Evolutionary conservation across 2,888 invertebrate genomes (phyloP), one percentile per base, ranked within the genome.

Genomic region (Acronicta aceris): DNA sequence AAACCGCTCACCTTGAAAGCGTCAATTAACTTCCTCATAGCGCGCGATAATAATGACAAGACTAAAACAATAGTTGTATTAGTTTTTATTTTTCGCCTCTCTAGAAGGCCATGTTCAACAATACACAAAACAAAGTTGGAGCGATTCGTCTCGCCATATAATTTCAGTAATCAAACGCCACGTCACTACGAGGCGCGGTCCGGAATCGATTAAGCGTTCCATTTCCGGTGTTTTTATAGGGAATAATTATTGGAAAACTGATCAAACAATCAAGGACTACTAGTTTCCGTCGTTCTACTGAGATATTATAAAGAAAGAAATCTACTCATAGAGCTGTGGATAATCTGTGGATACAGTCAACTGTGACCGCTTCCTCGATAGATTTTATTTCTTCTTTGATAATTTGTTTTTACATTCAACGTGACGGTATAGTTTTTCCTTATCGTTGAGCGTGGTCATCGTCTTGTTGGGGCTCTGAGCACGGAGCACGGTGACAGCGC

Each of bases 31-130:
- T 93, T 94, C 94, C 94, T 93, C 83, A 78, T 89, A 81, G 85
- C 73, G 78, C 79, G 78, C 83, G 89, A 90, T 91, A 87, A 92
- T 93, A 91, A 91, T 90, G 92, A 89, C 91, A 89, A 85, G 84
- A 87, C 88, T 94, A 91, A 94, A 90, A 94, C 94, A 94, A 94
- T 94, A 91, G 88, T 89, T 86, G 88, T 91, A 92, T 93, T 91
- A 91, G 91, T 92, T 92, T 94, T 93, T 91, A 90, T 89, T 90
- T 93, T 92, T 89, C 88, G 82, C 82, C 74, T 75, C 81, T 83
- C 82, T 81, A 79, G 92, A 93, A 94, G 94, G 94, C 80, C 91
- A 82, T 76, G 78, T 78, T 81, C 77, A 85, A 94, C 93, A 93
- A 93, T 92, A 92, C 90, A 88, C 88, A 89, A 89, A 91, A 91